Evolutionary conservation across 2,888 invertebrate species (phyloP).

Genomic region (Pristionchus maxplancki): DNA sequence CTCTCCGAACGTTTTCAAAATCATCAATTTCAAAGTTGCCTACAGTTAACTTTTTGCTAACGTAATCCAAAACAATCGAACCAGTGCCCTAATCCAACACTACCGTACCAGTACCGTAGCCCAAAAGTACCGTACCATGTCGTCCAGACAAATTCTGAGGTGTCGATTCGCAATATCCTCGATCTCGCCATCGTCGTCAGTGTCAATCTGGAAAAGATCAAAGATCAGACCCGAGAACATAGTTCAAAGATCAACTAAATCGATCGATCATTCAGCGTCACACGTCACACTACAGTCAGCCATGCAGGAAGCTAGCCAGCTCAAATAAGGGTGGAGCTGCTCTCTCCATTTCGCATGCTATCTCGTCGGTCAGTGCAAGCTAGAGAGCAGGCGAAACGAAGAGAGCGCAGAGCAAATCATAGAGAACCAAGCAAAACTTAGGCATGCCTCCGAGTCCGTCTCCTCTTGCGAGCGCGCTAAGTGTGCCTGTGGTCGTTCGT

Average conservation of each 20-base stretch:
- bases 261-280: neutral
- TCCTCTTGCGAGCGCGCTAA: neutral
- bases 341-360: neutral
- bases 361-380: neutral
- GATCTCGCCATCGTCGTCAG: constrained; percentile 49
- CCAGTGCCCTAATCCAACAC: too few relatives aligned
- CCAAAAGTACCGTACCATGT: constrained; percentile 18
- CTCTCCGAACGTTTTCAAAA: neutral
- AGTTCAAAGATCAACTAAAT: neutral
- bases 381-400: neutral
- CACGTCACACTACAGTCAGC: neutral
- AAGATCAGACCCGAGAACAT: neutral
- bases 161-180: constrained; percentile 50
- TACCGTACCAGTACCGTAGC: neutral
- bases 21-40: too few relatives aligned
- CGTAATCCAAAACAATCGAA: too few relatives aligned
- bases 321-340: neutral
- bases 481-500: neutral
- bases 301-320: neutral
- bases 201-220: constrained; percentile 34
- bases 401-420: constrained; percentile 32
- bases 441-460: constrained; percentile 44
- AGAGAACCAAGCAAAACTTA: constrained; percentile 37
- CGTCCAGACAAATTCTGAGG: neutral
- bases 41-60: too few relatives aligned